Percentiles rank a stretch among this genome's conserved stretches.
These are phyloP conservation scores for Sebastes matsubarae DNA, from an alignment of 2,797 vertebrate species.

Conservation along the genomic window DNA sequence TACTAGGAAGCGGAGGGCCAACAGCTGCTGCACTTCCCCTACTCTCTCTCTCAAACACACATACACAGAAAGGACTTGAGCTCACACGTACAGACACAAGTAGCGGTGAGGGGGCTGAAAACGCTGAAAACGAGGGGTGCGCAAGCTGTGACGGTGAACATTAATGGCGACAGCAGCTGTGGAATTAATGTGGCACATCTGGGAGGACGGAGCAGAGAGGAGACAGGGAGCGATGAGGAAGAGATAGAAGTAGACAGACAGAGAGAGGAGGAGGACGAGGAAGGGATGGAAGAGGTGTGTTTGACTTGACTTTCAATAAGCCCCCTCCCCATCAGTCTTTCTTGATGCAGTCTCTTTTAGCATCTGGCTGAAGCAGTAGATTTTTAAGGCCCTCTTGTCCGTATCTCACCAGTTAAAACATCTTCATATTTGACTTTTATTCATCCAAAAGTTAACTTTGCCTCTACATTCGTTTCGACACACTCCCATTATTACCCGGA, in stretches of 20 bases:
- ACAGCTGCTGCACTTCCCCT: constrained; percentile 62
- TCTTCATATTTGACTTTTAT: not conserved
- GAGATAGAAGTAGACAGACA: constrained; percentile 39
- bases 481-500: not conserved
- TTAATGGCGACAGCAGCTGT: constrained; percentile 82
- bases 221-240: constrained; percentile 42
- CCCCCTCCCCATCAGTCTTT: constrained; percentile 32
- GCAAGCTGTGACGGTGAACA: constrained; percentile 79
- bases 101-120: constrained; percentile 33
- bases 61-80: not conserved
- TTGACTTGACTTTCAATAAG: constrained; percentile 67
- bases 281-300: constrained; percentile 30
- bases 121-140: constrained; percentile 66
- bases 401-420: constrained; percentile 15
- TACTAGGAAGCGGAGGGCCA: constrained; percentile 48
- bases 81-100: not conserved
- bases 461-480: not conserved
- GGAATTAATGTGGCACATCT: constrained; percentile 83
- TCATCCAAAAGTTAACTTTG: not conserved
- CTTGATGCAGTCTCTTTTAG: constrained; percentile 5
- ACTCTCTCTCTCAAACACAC: not conserved
- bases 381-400: constrained; percentile 27
- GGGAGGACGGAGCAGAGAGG: constrained; percentile 67
- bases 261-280: constrained; percentile 3
- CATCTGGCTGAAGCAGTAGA: constrained; percentile 39